Base-by-base conservation (phyloP, 37 sponge, comb jelly and placozoan genomes). In the Hexactinellida sp. region DNA sequence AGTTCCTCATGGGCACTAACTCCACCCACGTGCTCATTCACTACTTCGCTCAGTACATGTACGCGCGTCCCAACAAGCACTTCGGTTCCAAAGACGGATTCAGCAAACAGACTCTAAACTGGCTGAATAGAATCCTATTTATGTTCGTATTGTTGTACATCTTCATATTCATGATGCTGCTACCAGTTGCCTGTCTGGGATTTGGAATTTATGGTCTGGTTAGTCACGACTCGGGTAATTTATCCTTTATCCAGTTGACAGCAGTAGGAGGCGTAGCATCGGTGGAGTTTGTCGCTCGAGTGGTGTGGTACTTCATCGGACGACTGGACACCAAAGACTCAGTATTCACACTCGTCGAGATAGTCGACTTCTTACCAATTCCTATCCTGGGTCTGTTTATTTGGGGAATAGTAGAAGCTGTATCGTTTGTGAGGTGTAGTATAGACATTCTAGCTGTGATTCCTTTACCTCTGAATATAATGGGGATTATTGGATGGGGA, bases 351-450 rank as follows among this genome's bases (percentile, higher is more conserved):
- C 13, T 25, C 34, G 76, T 63, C 1, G 76, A 63, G 34, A 63
- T 23, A 32, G 3, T 63, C 13, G 76, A 63, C 76, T 63, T 63
- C 34, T 25, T 63, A 23, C 28, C 76, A 10, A 28, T 63, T 23
- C 76, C 76, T 28, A 63, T 63, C 30, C 3, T n/a, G 5, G 76
- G 32, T n/a, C 76, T 63, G 32, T 63, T 63, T 23, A 63, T 63
- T n/a, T 63, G 76, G 76, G 76, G 76, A n/a, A n/a, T n/a, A n/a
- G 76, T 63, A n/a, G 76, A 63, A 63, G 76, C 76, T 63, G 21
- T n/a, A 10, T 32, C 19, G 3, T 41, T 13, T 41, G 28, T 25
- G 5, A 5, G 34, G 21, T n/a, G 3, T 10, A 28, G 5, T 63
- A n/a, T 25, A 23, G 3, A 25, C 28, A 32, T 23, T 32, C 5